Conservation (phyloP, 2,888 invertebrate species). For the Amiota mariae region DNA sequence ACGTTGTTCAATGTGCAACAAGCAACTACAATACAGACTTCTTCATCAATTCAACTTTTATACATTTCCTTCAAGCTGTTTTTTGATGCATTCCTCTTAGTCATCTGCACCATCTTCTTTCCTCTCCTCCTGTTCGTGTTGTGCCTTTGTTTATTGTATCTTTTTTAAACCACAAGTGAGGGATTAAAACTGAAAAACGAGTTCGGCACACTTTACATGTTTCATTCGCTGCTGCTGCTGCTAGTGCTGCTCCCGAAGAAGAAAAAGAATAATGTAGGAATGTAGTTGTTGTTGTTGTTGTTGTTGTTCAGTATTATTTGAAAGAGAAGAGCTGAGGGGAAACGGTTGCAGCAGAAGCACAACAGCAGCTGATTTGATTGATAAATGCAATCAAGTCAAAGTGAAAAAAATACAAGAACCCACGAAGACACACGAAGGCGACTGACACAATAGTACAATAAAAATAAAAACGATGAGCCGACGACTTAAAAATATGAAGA, state of each 20-base stretch:
- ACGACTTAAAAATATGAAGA: slow-evolving; percentile 17
- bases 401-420: slow-evolving; percentile 1
- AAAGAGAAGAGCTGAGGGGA: too few relatives aligned
- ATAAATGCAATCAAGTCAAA: slow-evolving; percentile 28
- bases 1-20: background rate
- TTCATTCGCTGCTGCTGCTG: background rate
- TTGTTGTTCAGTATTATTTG: too few relatives aligned
- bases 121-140: background rate
- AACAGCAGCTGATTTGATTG: slow-evolving; percentile 26
- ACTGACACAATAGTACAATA: background rate
- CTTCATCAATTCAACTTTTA: too few relatives aligned
- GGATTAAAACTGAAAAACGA: slow-evolving; percentile 18
- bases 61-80: too few relatives aligned
- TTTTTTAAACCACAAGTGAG: background rate
- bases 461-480: slow-evolving; percentile 5
- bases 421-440: background rate
- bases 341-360: slow-evolving; percentile 2
- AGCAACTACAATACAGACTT: too few relatives aligned
- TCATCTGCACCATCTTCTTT: too few relatives aligned
- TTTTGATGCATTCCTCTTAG: too few relatives aligned
- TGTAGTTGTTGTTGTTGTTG: too few relatives aligned
- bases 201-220: slow-evolving; percentile 27
- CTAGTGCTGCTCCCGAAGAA: too few relatives aligned
- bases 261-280: too few relatives aligned
- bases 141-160: background rate